Evolutionary conservation across 2,797 vertebrate genomes (phyloP).

Genomic region (Acanthurus leucopareius): DNA sequence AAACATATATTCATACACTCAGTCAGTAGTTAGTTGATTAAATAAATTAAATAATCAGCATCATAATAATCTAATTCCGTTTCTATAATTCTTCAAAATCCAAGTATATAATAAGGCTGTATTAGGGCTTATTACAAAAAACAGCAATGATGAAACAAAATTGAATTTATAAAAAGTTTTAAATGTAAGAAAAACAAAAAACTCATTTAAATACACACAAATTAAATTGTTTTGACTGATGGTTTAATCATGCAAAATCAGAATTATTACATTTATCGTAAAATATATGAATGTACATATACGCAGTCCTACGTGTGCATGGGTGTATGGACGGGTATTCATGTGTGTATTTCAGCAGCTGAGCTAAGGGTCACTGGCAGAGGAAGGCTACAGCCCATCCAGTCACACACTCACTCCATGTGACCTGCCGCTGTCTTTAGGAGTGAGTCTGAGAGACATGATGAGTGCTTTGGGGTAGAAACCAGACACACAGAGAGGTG

Average conservation of each 20-base stretch:
- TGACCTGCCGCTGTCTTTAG: slow-evolving; percentile 59
- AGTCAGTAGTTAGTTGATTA: too few relatives aligned
- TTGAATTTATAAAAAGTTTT: not conserved
- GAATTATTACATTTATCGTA: not conserved
- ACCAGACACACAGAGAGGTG: slow-evolving; percentile 64
- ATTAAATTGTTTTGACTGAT: not conserved
- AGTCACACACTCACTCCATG: slow-evolving; percentile 72
- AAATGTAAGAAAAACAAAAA: not conserved
- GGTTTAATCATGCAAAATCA: not conserved
- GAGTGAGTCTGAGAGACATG: slow-evolving; percentile 45
- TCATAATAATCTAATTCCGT: too few relatives aligned
- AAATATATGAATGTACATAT: not conserved
- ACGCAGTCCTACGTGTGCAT: too few relatives aligned
- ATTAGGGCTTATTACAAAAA: not conserved
- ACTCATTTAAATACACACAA: not conserved
- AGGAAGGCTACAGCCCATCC: slow-evolving; percentile 18
- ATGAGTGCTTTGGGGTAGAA: slow-evolving; percentile 55
- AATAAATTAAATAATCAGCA: too few relatives aligned
- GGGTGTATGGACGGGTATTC: not conserved
- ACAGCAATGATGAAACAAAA: not conserved
- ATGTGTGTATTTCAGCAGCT: slow-evolving; percentile 4
- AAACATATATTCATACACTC: too few relatives aligned
- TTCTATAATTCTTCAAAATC: too few relatives aligned
- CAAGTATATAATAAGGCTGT: not conserved
- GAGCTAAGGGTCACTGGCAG: slow-evolving; percentile 10